Evolutionary conservation across 2,797 vertebrate genomes (phyloP).

Genomic region (Anolis apletophallus): DNA sequence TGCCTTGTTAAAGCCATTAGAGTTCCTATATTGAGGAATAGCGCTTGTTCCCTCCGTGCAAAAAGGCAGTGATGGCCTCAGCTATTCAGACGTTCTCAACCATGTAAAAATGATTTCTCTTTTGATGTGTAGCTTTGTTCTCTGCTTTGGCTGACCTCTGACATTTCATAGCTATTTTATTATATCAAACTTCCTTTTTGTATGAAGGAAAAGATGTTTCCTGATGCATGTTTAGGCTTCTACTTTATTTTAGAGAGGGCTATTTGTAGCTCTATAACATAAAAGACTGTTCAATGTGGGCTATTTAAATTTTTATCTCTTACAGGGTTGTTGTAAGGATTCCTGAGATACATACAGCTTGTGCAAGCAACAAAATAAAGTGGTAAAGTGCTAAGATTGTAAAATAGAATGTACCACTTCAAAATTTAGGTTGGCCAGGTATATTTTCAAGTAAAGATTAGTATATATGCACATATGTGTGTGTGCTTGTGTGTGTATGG

Average conservation of each 20-base stretch:
- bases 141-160: slow-evolving; percentile 41
- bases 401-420: background rate
- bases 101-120: slow-evolving; percentile 62
- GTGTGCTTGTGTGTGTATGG: no score
- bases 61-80: slow-evolving; percentile 45
- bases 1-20: slow-evolving; percentile 52
- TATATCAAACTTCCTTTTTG: slow-evolving; percentile 32
- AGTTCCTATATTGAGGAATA: slow-evolving; percentile 6
- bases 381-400: background rate
- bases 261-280: slow-evolving; percentile 2
- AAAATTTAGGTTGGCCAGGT: background rate
- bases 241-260: slow-evolving; percentile 52
- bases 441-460: background rate
- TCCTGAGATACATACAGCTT: background rate
- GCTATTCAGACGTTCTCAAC: slow-evolving; percentile 66
- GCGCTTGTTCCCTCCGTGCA: slow-evolving; percentile 47
- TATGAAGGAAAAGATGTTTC: slow-evolving; percentile 47
- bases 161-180: slow-evolving; percentile 39
- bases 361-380: background rate
- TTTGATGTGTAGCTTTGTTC: slow-evolving; percentile 48
- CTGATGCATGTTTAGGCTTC: slow-evolving; percentile 62
- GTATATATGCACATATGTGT: background rate
- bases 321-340: background rate
- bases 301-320: background rate
- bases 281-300: slow-evolving; percentile 7